phyloP scores from a whole-genome alignment of 2,113 vertebrate genomes.

The Protobothrops mucrosquamatus region DNA sequence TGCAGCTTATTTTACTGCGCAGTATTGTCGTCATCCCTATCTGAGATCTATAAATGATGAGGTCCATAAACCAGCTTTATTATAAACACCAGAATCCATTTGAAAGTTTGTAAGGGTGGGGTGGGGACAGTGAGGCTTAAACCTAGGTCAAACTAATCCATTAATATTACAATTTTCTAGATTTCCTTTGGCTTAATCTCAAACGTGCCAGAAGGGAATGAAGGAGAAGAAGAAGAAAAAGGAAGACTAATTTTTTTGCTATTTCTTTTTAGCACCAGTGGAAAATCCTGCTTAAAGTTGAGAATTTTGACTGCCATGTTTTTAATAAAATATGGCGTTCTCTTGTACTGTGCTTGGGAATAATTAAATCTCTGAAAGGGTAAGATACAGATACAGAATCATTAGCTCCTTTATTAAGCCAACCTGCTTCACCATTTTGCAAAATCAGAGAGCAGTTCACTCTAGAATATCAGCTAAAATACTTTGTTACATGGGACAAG shows the following conservation, averaged over 20 bases:
- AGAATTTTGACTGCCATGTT: slow-evolving; percentile 51
- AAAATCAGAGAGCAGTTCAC: slow-evolving; percentile 17
- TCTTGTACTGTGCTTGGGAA: slow-evolving; percentile 41
- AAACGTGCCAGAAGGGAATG: slow-evolving; percentile 38
- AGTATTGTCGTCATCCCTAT: slow-evolving; percentile 27
- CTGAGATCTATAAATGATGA: slow-evolving; percentile 44
- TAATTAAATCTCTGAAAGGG: slow-evolving; percentile 36
- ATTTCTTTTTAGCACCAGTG: slow-evolving; percentile 44
- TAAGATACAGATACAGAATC: slow-evolving; percentile 53
- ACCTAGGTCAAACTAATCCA: slow-evolving; percentile 37
- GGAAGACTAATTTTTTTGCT: background rate
- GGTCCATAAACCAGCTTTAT: slow-evolving; percentile 33
- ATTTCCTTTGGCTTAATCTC: slow-evolving; percentile 38
- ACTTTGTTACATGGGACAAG: slow-evolving; percentile 1
- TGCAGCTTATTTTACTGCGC: slow-evolving; percentile 22
- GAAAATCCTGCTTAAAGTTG: slow-evolving; percentile 53
- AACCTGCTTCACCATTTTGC: background rate
- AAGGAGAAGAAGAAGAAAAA: slow-evolving; percentile 16
- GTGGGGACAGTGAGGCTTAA: slow-evolving; percentile 6
- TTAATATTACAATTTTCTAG: slow-evolving; percentile 30
- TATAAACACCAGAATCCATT: slow-evolving; percentile 46
- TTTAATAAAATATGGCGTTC: slow-evolving; percentile 49
- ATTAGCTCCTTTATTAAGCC: background rate
- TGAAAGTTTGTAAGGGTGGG: slow-evolving; percentile 1
- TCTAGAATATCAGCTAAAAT: slow-evolving; percentile 27